These are phyloP conservation scores for Elanus axillaris DNA, from an alignment of 2,113 vertebrate species.

Conservation along the genomic window DNA sequence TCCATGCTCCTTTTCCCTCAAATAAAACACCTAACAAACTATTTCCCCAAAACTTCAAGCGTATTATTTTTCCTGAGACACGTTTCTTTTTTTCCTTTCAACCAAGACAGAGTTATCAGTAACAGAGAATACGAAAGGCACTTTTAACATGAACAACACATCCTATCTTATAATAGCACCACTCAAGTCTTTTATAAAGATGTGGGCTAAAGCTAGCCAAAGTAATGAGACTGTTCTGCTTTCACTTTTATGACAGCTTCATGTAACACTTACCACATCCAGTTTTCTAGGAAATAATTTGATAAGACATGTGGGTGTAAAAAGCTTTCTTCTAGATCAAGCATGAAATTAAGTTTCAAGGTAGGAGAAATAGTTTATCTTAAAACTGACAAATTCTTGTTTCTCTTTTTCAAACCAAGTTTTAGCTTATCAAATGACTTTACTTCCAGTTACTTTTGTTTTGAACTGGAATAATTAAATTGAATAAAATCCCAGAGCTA, in stretches of 20 bases:
- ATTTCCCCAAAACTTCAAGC: background rate
- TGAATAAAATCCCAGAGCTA: background rate
- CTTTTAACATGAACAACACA: background rate
- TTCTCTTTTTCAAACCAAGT: background rate
- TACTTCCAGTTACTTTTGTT: background rate
- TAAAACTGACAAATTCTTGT: background rate
- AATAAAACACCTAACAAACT: background rate
- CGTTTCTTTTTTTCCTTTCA: background rate
- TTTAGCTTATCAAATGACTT: background rate
- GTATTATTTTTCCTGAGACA: background rate
- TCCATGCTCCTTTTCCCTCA: background rate
- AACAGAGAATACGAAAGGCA: background rate
- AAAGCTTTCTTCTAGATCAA: background rate
- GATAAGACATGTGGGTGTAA: background rate
- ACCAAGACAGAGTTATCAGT: background rate
- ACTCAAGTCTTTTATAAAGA: background rate
- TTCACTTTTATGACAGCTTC: background rate
- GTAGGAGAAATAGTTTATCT: no score
- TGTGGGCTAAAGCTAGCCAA: background rate
- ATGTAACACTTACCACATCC: background rate
- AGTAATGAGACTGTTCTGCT: background rate
- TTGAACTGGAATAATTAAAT: background rate
- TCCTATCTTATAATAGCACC: background rate
- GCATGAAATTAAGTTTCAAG: no score
- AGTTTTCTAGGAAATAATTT: constrained; percentile 2